Percentiles rank a stretch among this genome's conserved stretches.
phyloP scores from a whole-genome alignment of 2,888 invertebrate genomes.

The Drosophila limbata region DNA sequence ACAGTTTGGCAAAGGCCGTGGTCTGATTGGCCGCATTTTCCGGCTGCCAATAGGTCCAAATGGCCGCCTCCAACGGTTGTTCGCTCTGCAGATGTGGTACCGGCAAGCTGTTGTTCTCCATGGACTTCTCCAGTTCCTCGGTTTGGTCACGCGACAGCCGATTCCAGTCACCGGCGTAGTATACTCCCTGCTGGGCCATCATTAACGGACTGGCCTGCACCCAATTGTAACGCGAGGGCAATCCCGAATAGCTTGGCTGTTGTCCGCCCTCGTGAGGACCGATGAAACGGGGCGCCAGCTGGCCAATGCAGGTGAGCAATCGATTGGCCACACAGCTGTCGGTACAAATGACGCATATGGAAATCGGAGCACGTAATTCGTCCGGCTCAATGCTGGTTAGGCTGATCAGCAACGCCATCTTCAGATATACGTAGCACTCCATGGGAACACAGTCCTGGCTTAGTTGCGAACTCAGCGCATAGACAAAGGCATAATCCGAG shows the following conservation, averaged over 20 bases:
- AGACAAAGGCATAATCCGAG: conserved; percentile 85
- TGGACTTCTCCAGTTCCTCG: conserved; percentile 74
- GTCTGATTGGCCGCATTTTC: conserved; percentile 74
- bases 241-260: conserved; percentile 23
- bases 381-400: conserved; percentile 83
- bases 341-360: conserved; percentile 79
- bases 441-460: conserved; percentile 84
- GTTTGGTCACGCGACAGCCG: conserved; percentile 65
- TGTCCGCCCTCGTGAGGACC: conserved; percentile 77
- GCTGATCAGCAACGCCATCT: conserved; percentile 85
- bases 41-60: conserved; percentile 85
- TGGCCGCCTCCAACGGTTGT: conserved; percentile 78
- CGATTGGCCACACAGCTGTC: conserved; percentile 77
- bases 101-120: conserved; percentile 70
- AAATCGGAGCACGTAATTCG: conserved; percentile 77
- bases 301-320: conserved; percentile 78
- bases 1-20: conserved; percentile 76
- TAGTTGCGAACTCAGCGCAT: conserved; percentile 84
- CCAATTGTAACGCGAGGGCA: conserved; percentile 69
- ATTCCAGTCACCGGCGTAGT: conserved; percentile 85
- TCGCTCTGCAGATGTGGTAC: conserved; percentile 39
- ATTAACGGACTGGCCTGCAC: conserved; percentile 83
- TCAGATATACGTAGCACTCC: conserved; percentile 85
- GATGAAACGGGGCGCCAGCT: conserved; percentile 81
- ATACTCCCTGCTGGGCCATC: conserved; percentile 84